A percentile compares a stretch with the other conserved stretches of the same genome.
Conservation (phyloP, 2,113 vertebrate species). For the Corynorhinus townsendii region DNA sequence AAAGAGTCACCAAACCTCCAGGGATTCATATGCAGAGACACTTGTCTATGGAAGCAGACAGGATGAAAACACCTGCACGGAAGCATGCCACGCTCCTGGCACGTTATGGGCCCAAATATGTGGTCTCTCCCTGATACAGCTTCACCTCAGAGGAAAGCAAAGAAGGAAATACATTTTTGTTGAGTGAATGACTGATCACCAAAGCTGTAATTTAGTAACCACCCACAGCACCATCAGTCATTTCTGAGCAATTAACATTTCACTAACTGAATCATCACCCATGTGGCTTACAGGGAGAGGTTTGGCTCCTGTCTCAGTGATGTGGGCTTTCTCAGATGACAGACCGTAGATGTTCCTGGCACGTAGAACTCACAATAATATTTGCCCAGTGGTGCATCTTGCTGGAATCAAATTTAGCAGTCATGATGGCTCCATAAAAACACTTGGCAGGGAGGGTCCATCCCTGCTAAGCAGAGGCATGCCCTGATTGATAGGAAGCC, state of each 20-base stretch:
- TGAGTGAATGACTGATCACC: constrained; percentile 4
- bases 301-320: neutral
- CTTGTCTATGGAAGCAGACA: neutral
- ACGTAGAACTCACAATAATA: constrained; percentile 26
- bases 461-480: neutral
- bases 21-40: neutral
- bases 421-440: neutral
- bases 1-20: neutral
- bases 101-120: too few relatives aligned
- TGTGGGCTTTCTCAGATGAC: constrained; percentile 40
- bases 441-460: neutral
- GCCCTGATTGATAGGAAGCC: constrained; percentile 17
- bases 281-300: neutral
- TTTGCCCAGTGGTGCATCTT: neutral
- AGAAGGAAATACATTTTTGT: neutral
- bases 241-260: constrained; percentile 34
- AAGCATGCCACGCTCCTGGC: neutral
- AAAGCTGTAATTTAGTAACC: neutral
- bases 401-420: constrained; percentile 34
- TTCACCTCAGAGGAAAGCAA: constrained; percentile 12
- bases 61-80: neutral
- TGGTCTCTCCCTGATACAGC: neutral
- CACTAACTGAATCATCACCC: neutral
- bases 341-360: constrained; percentile 12
- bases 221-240: neutral